phyloP scores from a whole-genome alignment of 2,888 invertebrate genomes.

The Fissipunctia ypsillon region DNA sequence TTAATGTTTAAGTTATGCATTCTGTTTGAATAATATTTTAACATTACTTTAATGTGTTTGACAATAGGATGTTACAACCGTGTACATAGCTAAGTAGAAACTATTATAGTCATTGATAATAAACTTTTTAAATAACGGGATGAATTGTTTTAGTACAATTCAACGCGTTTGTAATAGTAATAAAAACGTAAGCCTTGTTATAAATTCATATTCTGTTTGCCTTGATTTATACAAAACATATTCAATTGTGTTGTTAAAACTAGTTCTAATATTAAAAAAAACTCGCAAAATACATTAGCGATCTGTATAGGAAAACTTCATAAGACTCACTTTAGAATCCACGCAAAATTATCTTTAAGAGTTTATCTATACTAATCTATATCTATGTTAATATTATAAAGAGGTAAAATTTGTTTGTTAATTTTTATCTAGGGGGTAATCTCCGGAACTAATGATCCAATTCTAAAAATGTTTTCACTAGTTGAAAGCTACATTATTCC shows the following conservation, averaged over 20 bases:
- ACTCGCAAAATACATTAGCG: not conserved
- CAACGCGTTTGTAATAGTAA: not conserved
- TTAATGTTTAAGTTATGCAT: constrained; percentile 41
- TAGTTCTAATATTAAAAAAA: constrained; percentile 48
- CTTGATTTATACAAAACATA: constrained; percentile 29
- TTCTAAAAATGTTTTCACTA: too few relatives aligned
- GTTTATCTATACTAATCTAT: not conserved
- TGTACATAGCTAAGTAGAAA: not conserved
- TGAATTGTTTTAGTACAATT: not conserved
- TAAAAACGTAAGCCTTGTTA: not conserved
- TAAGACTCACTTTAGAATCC: not conserved
- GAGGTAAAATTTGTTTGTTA: too few relatives aligned
- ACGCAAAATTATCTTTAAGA: not conserved
- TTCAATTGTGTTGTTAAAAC: constrained; percentile 15
- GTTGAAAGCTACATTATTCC: too few relatives aligned
- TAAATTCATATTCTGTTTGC: not conserved
- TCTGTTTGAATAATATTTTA: constrained; percentile 23
- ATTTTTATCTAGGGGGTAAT: too few relatives aligned
- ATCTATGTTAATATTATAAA: too few relatives aligned
- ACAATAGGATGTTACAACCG: constrained; percentile 3
- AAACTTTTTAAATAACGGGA: not conserved
- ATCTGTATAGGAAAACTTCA: constrained; percentile 1
- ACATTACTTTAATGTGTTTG: not conserved
- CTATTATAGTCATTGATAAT: not conserved
- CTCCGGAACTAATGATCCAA: too few relatives aligned